Conservation (phyloP, 2,113 vertebrate genomes). For the Plestiodon gilberti region DNA sequence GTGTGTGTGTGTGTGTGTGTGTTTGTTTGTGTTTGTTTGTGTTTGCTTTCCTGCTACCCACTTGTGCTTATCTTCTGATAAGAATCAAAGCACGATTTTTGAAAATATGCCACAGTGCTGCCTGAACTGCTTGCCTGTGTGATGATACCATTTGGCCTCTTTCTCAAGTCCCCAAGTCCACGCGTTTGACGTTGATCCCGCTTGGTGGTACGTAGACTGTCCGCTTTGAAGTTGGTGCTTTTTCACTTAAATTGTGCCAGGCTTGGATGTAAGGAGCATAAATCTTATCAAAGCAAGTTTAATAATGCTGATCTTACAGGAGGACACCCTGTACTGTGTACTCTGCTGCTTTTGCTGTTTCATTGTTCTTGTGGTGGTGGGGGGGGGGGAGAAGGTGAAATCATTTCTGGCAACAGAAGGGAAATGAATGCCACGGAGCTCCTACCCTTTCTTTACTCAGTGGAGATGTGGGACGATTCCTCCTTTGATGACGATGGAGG, state of each 20-base stretch:
- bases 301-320: slow-evolving; percentile 21
- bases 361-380: neutral
- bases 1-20: too few species aligned
- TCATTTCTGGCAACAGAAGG: slow-evolving; percentile 10
- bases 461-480: neutral
- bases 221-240: neutral
- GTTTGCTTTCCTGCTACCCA: too few species aligned
- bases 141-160: neutral
- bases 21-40: too few species aligned
- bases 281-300: slow-evolving; percentile 28
- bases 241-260: neutral
- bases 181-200: neutral
- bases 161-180: neutral
- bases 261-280: neutral
- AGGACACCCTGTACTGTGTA: slow-evolving; percentile 11
- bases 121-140: neutral
- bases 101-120: too few species aligned
- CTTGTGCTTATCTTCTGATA: too few species aligned
- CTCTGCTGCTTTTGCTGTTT: slow-evolving; percentile 40
- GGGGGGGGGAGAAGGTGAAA: neutral
- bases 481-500: neutral
- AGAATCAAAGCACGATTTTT: too few species aligned
- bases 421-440: neutral
- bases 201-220: too few species aligned
- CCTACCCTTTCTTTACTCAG: slow-evolving; percentile 18